These are phyloP conservation scores for Drosophila diplacantha DNA, from an alignment of 2,888 invertebrate genomes.

Conservation along the genomic window DNA sequence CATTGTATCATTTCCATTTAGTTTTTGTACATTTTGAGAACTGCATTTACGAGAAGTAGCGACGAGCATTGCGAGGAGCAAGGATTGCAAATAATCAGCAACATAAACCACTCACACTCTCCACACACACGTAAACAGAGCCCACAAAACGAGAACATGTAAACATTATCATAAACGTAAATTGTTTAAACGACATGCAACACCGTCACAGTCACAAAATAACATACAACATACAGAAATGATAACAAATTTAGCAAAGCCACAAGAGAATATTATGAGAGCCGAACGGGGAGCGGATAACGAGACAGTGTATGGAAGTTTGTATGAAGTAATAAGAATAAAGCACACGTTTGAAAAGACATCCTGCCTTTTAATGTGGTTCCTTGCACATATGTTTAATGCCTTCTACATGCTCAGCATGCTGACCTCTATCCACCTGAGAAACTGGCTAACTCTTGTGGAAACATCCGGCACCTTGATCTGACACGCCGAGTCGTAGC, in stretches of 20 bases:
- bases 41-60: constrained; percentile 52
- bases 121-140: constrained; percentile 33
- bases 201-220: constrained; percentile 53
- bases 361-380: constrained; percentile 9
- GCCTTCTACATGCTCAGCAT: neutral
- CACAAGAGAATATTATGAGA: constrained; percentile 52
- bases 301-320: constrained; percentile 56
- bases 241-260: constrained; percentile 50
- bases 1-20: constrained; percentile 54
- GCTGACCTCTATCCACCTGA: constrained; percentile 40
- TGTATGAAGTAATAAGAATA: constrained; percentile 74
- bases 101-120: constrained; percentile 54
- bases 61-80: constrained; percentile 19
- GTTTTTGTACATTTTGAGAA: constrained; percentile 63
- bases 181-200: constrained; percentile 39
- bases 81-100: constrained; percentile 52
- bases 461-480: constrained; percentile 48
- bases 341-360: constrained; percentile 77
- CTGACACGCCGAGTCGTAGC: constrained; percentile 44
- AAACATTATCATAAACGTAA: constrained; percentile 55
- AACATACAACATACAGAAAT: constrained; percentile 39
- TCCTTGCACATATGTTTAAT: neutral
- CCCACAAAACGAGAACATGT: constrained; percentile 38
- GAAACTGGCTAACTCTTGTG: constrained; percentile 44
- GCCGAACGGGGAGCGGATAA: constrained; percentile 26